A percentile compares a stretch with the other conserved stretches of the same genome.
phyloP scores from a whole-genome alignment of 2,113 vertebrate genomes.

The Taxidea taxus region DNA sequence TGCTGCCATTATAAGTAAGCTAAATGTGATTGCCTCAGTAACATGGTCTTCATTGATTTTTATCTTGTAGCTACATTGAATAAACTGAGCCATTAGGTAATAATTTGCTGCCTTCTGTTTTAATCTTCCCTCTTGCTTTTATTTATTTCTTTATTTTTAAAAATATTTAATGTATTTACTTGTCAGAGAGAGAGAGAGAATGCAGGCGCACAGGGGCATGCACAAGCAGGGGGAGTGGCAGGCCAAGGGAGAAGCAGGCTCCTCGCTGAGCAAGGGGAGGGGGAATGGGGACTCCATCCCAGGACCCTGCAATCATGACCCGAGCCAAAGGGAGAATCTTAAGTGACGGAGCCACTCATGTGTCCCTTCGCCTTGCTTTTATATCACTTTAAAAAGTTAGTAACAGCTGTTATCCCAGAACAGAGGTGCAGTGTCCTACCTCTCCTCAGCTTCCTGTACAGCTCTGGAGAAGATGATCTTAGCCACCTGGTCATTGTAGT shows the following conservation, averaged over 20 bases:
- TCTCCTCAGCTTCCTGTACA: not conserved
- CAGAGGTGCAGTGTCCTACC: not conserved
- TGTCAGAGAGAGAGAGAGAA: not conserved
- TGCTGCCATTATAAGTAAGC: slow-evolving; percentile 98
- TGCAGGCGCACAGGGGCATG: accelerated
- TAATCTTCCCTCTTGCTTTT: not conserved
- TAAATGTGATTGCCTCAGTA: not conserved
- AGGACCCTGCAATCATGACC: not conserved
- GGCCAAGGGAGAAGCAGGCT: not conserved
- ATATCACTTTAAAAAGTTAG: slow-evolving; percentile 30
- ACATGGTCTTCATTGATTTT: slow-evolving; percentile 28
- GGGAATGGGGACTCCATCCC: too few relatives aligned
- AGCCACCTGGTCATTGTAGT: not conserved
- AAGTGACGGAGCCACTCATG: not conserved
- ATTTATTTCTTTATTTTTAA: not conserved
- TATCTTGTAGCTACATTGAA: not conserved
- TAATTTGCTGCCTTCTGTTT: not conserved
- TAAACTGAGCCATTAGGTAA: not conserved
- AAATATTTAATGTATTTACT: not conserved
- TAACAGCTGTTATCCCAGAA: not conserved
- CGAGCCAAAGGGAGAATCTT: not conserved
- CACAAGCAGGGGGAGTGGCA: not conserved
- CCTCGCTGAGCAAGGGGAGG: too few relatives aligned
- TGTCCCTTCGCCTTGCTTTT: not conserved
- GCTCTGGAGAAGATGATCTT: not conserved